These are phyloP conservation scores for Neolamprologus devosi DNA, from an alignment of 2,113 vertebrate genomes.

Conservation along the genomic window DNA sequence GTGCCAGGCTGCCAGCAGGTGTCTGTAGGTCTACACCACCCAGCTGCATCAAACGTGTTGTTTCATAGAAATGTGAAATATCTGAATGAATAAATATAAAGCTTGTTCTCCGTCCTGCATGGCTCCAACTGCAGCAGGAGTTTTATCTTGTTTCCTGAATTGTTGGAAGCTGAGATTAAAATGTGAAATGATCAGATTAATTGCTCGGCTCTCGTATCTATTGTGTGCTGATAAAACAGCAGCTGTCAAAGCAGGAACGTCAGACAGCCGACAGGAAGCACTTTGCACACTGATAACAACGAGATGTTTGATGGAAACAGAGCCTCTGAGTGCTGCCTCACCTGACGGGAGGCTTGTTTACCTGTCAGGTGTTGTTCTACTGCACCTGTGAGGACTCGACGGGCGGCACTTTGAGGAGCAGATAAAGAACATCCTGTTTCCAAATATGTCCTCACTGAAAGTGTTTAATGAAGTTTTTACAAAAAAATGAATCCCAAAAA, in stretches of 20 bases:
- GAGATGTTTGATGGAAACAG: neutral
- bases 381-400: neutral
- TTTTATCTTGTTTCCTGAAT: neutral
- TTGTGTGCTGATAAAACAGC: neutral
- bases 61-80: neutral
- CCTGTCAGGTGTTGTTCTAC: neutral
- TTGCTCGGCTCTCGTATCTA: neutral
- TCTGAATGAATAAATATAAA: neutral
- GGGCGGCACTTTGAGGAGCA: neutral
- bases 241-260: neutral
- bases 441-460: neutral
- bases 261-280: neutral
- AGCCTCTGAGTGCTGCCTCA: neutral
- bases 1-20: neutral
- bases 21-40: neutral
- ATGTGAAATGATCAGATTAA: neutral
- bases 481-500: neutral
- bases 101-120: neutral
- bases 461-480: neutral
- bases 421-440: neutral
- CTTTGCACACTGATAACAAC: neutral
- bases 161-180: neutral
- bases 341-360: neutral
- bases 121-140: neutral
- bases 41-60: neutral